Conservation (phyloP, 2,113 vertebrate genomes). For the Varanus salvator region DNA sequence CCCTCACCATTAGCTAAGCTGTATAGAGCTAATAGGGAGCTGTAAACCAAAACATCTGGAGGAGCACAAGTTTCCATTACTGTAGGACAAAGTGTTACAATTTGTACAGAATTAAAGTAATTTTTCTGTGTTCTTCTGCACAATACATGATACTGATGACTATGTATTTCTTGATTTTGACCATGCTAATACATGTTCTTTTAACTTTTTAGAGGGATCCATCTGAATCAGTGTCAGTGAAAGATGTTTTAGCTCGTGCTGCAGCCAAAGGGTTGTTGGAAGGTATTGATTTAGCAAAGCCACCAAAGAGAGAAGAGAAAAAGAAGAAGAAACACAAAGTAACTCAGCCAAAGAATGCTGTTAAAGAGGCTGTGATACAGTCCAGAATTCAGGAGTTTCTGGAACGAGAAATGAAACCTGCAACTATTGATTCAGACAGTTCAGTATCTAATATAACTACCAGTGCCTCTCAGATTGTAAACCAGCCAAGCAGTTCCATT, state of each 20-base stretch:
- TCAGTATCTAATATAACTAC: slow-evolving; percentile 9
- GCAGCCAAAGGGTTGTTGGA: slow-evolving; percentile 81
- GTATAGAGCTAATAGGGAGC: too few relatives aligned
- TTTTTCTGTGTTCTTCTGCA: background rate
- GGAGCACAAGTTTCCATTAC: too few relatives aligned
- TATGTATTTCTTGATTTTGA: background rate
- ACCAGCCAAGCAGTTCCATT: accelerated
- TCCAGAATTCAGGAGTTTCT: slow-evolving; percentile 65
- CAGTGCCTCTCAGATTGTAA: accelerated
- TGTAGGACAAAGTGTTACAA: background rate
- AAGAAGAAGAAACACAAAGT: slow-evolving; percentile 64
- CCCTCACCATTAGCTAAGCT: too few relatives aligned
- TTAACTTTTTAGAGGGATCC: slow-evolving; percentile 75
- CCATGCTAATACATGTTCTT: slow-evolving; percentile 15
- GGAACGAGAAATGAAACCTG: slow-evolving; percentile 47
- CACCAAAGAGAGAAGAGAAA: slow-evolving; percentile 70
- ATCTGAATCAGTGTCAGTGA: slow-evolving; percentile 64
- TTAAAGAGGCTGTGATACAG: slow-evolving; percentile 38
- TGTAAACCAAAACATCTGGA: too few relatives aligned
- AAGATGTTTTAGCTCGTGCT: slow-evolving; percentile 81
- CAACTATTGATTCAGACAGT: background rate
- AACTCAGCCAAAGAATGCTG: background rate
- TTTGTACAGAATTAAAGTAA: background rate
- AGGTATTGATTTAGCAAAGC: slow-evolving; percentile 63
- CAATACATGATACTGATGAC: too few relatives aligned